A percentile compares a stretch with the other conserved stretches of the same genome.
These are phyloP conservation scores for Pipra filicauda DNA, from an alignment of 2,113 vertebrate genomes.

Conservation along the genomic window DNA sequence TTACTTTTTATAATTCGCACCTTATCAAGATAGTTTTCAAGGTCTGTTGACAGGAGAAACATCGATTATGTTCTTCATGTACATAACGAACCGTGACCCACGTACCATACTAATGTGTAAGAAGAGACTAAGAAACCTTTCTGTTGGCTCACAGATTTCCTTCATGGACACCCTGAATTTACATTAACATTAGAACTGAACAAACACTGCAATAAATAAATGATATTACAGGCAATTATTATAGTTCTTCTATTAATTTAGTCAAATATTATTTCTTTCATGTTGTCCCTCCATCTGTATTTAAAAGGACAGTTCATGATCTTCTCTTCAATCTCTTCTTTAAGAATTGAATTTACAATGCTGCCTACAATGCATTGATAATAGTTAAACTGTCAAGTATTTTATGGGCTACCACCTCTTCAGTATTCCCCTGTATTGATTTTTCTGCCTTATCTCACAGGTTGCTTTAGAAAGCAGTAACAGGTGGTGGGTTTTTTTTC, in stretches of 20 bases:
- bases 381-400: neutral
- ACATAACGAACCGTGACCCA: neutral
- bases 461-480: neutral
- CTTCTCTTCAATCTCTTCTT: neutral
- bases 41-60: neutral
- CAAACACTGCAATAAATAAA: neutral
- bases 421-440: neutral
- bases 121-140: neutral
- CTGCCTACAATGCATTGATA: neutral
- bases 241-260: neutral
- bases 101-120: neutral
- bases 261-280: neutral
- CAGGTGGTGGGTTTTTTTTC: neutral
- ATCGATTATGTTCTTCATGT: neutral
- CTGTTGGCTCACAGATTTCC: neutral
- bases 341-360: neutral
- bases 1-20: neutral
- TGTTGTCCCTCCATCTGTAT: neutral
- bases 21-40: neutral
- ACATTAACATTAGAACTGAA: neutral
- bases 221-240: neutral
- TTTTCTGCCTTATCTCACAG: neutral
- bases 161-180: neutral
- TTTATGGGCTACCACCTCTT: neutral
- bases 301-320: neutral